Conservation (phyloP, 2,888 invertebrate species). For the Nemotelus nigrinus region DNA sequence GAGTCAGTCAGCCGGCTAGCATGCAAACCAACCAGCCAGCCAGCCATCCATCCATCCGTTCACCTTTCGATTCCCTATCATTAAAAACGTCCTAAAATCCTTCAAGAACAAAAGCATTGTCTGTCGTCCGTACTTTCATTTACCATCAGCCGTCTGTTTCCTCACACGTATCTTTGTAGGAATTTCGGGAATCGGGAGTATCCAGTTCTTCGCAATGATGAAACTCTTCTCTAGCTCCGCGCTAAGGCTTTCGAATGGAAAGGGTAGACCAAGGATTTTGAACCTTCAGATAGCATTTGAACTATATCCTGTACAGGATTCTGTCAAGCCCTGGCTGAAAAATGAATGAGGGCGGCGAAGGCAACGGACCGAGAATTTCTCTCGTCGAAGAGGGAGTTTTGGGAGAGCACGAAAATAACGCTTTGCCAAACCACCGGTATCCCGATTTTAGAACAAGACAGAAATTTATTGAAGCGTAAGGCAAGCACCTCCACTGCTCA, state of each 20-base stretch:
- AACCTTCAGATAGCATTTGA: constrained; percentile 26
- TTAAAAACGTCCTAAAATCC: constrained; percentile 45
- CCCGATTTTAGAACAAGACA: constrained; percentile 42
- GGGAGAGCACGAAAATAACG: constrained; percentile 37
- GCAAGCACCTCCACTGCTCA: constrained; percentile 42
- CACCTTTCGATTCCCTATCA: constrained; percentile 45
- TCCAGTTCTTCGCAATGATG: constrained; percentile 6
- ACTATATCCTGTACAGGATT: constrained; percentile 42
- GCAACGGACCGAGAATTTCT: not conserved
- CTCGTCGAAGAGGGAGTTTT: not conserved
- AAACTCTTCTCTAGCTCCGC: constrained; percentile 16
- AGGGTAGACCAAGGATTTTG: constrained; percentile 30
- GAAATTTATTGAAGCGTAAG: constrained; percentile 45
- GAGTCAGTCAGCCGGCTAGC: not conserved
- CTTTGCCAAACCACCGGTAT: constrained; percentile 42
- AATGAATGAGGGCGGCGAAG: constrained; percentile 32
- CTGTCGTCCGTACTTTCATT: constrained; percentile 34
- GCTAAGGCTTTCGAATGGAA: not conserved
- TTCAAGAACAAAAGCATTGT: constrained; percentile 45
- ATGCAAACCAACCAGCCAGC: not conserved
- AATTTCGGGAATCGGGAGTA: constrained; percentile 35
- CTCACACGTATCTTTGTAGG: constrained; percentile 35
- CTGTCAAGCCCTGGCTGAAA: constrained; percentile 36
- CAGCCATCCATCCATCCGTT: constrained; percentile 37
- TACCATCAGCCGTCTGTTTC: constrained; percentile 40